Evolutionary conservation across 2,113 vertebrate species (phyloP).

Genomic region (Collichthys lucidus): DNA sequence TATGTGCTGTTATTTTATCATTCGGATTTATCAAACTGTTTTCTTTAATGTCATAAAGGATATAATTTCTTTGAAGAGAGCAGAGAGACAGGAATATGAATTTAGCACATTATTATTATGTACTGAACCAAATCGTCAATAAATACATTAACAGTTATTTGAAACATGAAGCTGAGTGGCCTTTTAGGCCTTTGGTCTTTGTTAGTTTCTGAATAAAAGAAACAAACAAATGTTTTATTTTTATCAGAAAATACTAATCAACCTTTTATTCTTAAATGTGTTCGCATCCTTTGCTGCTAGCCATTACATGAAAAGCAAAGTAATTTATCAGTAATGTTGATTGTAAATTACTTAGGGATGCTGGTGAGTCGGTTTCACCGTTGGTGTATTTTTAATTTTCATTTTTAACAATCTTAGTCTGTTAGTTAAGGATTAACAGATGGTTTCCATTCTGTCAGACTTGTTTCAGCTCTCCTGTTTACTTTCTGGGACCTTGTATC

Average conservation of each 20-base stretch:
- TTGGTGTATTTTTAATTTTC: not conserved
- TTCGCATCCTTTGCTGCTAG: not conserved
- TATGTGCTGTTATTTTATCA: not conserved
- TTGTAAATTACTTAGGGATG: not conserved
- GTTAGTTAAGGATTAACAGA: not conserved
- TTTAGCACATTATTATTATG: not conserved
- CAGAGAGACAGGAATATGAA: not conserved
- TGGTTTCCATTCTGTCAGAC: not conserved
- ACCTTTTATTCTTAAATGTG: not conserved
- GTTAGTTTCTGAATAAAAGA: not conserved
- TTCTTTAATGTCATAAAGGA: not conserved
- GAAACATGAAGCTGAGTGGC: not conserved
- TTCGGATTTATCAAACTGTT: not conserved
- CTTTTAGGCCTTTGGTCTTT: not conserved
- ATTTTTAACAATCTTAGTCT: not conserved
- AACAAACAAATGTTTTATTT: not conserved
- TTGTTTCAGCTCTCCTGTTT: not conserved
- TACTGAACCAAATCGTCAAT: not conserved
- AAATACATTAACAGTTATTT: not conserved
- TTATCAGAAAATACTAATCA: not conserved
- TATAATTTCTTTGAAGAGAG: not conserved
- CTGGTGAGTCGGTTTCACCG: not conserved
- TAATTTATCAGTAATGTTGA: not conserved
- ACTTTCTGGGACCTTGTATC: not conserved
- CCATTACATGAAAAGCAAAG: not conserved